Conservation (phyloP, 2,888 invertebrate species). For the Platycheirus rosarum region DNA sequence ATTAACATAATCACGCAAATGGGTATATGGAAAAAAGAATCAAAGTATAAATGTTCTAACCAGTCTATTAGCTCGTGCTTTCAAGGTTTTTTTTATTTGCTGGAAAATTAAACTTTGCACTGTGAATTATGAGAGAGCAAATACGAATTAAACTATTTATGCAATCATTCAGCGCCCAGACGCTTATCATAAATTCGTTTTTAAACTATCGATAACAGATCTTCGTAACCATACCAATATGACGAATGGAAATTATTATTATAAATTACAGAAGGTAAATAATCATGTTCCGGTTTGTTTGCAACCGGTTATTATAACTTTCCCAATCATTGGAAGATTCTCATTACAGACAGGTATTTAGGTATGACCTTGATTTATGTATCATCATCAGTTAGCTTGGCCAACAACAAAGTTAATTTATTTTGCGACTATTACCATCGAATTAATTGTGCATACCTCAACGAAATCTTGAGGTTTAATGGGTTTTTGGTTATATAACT, state of each 20-base stretch:
- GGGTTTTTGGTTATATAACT: slow-evolving; percentile 26
- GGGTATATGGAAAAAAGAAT: too few species aligned
- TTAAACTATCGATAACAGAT: slow-evolving; percentile 11
- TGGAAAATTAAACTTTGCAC: slow-evolving; percentile 12
- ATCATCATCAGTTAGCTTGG: slow-evolving; percentile 5
- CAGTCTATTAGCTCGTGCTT: not conserved
- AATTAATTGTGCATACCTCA: slow-evolving; percentile 19
- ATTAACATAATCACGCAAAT: slow-evolving; percentile 12
- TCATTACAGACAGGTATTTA: not conserved
- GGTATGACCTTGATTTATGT: slow-evolving; percentile 7
- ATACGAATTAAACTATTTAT: not conserved
- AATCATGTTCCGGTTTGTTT: not conserved
- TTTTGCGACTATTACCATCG: slow-evolving; percentile 12
- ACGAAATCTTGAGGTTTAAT: slow-evolving; percentile 23
- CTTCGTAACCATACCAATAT: not conserved
- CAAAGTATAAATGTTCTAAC: not conserved
- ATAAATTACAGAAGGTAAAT: not conserved
- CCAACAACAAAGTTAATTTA: not conserved
- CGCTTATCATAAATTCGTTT: not conserved
- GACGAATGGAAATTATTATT: not conserved
- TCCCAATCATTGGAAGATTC: not conserved
- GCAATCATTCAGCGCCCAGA: not conserved
- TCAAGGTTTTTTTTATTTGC: not conserved
- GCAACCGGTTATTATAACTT: not conserved
- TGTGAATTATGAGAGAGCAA: not conserved